Conservation (phyloP, 2,888 invertebrate species). For the Eupithecia subfuscata region DNA sequence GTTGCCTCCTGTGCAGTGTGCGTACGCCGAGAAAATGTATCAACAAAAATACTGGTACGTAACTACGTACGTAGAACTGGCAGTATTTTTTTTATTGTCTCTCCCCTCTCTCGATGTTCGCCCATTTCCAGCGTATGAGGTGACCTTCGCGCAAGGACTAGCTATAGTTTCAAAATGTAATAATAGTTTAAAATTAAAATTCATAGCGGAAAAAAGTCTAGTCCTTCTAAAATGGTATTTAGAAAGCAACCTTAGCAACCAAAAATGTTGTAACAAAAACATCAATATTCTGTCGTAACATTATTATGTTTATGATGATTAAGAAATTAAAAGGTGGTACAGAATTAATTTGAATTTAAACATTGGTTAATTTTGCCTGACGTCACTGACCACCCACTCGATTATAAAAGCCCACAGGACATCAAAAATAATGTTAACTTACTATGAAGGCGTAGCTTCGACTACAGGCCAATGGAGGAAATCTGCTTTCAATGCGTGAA, state of each 20-base stretch:
- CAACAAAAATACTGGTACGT: not conserved
- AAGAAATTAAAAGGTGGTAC: constrained; percentile 16
- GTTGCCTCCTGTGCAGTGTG: not conserved
- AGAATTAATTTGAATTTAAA: constrained; percentile 5
- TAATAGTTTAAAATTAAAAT: not conserved
- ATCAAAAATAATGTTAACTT: not conserved
- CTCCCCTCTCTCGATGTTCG: too few species aligned
- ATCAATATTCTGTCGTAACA: constrained; percentile 16
- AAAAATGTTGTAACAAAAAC: constrained; percentile 19
- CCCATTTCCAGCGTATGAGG: not conserved
- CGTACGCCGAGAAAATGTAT: not conserved
- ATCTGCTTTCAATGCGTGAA: not conserved
- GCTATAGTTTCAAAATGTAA: not conserved
- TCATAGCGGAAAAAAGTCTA: not conserved
- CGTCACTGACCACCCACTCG: constrained; percentile 1
- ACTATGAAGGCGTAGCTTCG: not conserved
- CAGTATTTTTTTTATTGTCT: too few species aligned
- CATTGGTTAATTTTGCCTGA: not conserved
- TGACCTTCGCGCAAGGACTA: not conserved
- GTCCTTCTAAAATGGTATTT: not conserved
- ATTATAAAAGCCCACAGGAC: not conserved
- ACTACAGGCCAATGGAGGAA: not conserved
- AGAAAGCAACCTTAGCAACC: constrained; percentile 10
- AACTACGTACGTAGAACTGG: too few species aligned
- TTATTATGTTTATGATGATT: constrained; percentile 6